These are phyloP conservation scores for Aix galericulata DNA, from an alignment of 2,113 vertebrate genomes.

Conservation along the genomic window DNA sequence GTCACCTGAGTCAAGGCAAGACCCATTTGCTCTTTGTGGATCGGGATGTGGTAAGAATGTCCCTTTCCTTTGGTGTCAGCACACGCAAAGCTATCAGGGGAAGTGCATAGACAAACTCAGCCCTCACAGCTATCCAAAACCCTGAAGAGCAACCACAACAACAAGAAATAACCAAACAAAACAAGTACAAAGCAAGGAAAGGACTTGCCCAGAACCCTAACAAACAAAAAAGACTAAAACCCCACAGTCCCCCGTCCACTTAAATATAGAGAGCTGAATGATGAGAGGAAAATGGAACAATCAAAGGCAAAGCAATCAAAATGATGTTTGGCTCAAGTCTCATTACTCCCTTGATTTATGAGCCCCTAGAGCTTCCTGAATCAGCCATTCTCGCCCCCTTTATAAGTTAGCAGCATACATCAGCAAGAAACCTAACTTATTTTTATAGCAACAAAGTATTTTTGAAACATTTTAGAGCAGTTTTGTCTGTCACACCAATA, in stretches of 20 bases:
- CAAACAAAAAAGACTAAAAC: background rate
- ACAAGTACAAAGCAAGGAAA: background rate
- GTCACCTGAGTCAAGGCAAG: background rate
- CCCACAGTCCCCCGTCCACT: background rate
- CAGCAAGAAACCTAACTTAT: background rate
- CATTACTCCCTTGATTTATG: slow-evolving; percentile 24
- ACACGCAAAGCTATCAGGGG: background rate
- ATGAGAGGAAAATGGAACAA: background rate
- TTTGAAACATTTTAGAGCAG: background rate
- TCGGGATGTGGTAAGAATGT: background rate
- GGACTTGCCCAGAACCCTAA: background rate
- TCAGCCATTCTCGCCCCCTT: background rate
- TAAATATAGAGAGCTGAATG: background rate
- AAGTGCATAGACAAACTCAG: fast-evolving
- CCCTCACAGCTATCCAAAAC: background rate
- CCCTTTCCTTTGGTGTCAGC: background rate
- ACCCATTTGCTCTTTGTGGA: background rate
- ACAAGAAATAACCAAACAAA: background rate
- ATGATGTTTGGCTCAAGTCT: background rate
- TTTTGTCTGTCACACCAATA: background rate
- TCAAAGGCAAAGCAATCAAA: slow-evolving; percentile 25
- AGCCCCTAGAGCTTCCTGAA: background rate
- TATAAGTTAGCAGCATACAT: background rate
- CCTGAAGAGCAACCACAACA: background rate
- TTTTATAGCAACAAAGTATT: background rate